Conservation (phyloP, 2,888 invertebrate species). For the Tipula vernalis region DNA sequence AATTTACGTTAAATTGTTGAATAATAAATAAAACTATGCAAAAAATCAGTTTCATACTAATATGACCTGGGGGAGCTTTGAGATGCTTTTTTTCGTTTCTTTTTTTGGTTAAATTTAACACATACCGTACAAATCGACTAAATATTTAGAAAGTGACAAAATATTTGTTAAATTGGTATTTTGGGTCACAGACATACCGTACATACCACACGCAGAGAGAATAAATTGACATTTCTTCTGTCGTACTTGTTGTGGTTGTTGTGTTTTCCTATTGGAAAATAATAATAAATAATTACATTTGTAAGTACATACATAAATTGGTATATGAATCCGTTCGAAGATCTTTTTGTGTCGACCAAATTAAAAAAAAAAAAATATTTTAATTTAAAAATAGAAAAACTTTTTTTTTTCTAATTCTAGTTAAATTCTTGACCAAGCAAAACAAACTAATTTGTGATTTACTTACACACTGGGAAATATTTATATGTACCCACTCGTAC, state of each 20-base stretch:
- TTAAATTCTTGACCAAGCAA: neutral
- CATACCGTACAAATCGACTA: neutral
- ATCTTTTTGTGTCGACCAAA: neutral
- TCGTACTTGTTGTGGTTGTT: too few species aligned
- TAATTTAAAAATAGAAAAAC: too few species aligned
- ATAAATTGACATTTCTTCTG: too few species aligned
- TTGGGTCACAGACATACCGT: too few species aligned
- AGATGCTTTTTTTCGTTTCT: neutral
- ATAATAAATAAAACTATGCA: neutral
- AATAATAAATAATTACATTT: neutral
- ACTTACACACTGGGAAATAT: neutral
- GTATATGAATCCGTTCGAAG: neutral
- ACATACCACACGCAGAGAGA: too few species aligned
- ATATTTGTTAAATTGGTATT: neutral
- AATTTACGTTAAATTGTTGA: neutral
- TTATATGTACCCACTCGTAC: neutral
- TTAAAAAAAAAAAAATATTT: neutral
- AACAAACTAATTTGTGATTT: neutral
- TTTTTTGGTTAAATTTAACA: neutral
- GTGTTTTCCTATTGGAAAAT: too few species aligned
- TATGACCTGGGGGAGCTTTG: neutral
- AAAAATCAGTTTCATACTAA: neutral
- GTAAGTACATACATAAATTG: neutral
- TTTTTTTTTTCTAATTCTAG: neutral
- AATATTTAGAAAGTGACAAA: neutral